Conservation (phyloP, 2,797 vertebrate species). For the Pangasius larnaudii region DNA sequence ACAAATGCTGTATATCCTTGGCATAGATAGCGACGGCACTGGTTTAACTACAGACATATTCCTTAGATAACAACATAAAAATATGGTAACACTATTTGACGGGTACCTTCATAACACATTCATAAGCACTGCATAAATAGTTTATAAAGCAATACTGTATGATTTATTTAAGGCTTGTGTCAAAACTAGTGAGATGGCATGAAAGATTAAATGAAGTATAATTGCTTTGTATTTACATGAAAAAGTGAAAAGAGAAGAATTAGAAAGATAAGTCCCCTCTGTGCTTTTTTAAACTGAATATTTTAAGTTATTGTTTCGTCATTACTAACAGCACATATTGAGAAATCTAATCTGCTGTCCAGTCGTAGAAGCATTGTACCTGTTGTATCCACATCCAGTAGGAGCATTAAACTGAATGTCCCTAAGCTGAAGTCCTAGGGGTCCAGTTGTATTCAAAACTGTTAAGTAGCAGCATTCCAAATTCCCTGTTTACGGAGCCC, state of each 20-base stretch:
- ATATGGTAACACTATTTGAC: background rate
- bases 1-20: background rate
- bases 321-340: background rate
- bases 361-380: background rate
- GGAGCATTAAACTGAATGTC: background rate
- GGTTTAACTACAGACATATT: background rate
- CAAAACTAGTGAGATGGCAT: background rate
- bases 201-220: background rate
- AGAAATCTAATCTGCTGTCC: background rate
- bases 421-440: background rate
- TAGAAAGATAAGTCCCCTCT: background rate
- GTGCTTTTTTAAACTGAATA: background rate
- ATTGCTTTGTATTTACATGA: background rate
- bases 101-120: background rate
- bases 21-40: background rate
- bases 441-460: background rate
- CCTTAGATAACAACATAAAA: background rate
- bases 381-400: background rate
- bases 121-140: conserved; percentile 6
- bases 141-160: background rate
- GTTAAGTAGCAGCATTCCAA: background rate
- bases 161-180: background rate
- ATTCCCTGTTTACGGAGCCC: background rate
- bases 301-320: background rate
- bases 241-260: background rate